A percentile compares a stretch with the other conserved stretches of the same genome.
phyloP scores from a whole-genome alignment of 2,888 invertebrate genomes.

The Peribatodes rhomboidaria region DNA sequence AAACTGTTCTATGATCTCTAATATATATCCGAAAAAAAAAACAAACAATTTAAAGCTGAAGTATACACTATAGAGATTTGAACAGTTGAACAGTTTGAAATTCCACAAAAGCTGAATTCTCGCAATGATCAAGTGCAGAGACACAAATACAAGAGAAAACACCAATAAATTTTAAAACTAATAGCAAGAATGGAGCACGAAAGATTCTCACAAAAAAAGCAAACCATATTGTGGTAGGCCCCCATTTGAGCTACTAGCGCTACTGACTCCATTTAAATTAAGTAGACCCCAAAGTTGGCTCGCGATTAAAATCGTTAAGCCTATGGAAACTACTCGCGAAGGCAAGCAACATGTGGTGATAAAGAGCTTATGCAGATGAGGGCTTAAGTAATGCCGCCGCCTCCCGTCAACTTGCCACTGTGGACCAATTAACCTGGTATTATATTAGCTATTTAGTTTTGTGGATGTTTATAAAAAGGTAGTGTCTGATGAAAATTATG shows the following conservation, averaged over 20 bases:
- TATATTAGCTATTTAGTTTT: background rate
- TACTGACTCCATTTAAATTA: constrained; percentile 15
- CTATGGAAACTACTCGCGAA: constrained; percentile 15
- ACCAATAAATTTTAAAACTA: too few species aligned
- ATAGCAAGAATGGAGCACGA: too few species aligned
- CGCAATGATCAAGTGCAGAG: too few species aligned
- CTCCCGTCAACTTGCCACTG: constrained; percentile 1
- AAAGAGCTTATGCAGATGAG: constrained; percentile 14
- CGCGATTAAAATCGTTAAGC: constrained; percentile 22
- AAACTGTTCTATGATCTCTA: too few species aligned
- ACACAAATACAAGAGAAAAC: too few species aligned
- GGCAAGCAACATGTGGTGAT: constrained; percentile 19
- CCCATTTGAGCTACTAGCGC: background rate
- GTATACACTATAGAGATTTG: too few species aligned
- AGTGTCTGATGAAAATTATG: too few species aligned
- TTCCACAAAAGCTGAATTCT: too few species aligned
- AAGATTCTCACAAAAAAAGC: too few species aligned
- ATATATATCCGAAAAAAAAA: too few species aligned
- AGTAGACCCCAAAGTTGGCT: constrained; percentile 17
- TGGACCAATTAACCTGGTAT: background rate
- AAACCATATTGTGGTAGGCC: background rate
- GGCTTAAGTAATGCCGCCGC: constrained; percentile 10
- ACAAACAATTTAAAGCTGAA: too few species aligned
- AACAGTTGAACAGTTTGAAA: too few species aligned
- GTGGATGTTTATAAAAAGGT: background rate